phyloP scores from a whole-genome alignment of 2,888 invertebrate genomes.

The Phortica okadai region DNA sequence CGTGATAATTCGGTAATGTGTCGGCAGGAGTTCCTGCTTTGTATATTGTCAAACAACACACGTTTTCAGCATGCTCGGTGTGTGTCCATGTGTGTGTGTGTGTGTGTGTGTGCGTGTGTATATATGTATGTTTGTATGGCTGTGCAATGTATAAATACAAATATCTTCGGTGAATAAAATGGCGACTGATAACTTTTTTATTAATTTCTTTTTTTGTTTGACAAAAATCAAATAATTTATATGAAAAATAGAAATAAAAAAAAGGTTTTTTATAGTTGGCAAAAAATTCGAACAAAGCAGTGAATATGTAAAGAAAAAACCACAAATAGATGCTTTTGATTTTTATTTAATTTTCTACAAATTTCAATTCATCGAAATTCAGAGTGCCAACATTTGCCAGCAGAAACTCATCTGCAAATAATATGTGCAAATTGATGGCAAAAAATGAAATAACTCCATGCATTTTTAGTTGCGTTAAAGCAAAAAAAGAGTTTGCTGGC shows the following conservation, averaged over 20 bases:
- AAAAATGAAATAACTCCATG: not conserved
- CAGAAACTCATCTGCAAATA: not conserved
- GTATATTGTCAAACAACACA: not conserved
- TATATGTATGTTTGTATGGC: not conserved
- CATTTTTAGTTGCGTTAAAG: too few species aligned
- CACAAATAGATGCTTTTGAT: not conserved
- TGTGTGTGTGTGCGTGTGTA: not conserved
- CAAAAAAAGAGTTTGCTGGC: too few species aligned
- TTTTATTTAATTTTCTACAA: not conserved
- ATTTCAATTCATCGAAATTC: not conserved
- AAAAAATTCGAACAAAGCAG: too few species aligned
- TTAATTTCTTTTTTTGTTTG: too few species aligned
- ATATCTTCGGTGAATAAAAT: too few species aligned
- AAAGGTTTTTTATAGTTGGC: too few species aligned
- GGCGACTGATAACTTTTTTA: too few species aligned
- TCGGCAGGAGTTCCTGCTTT: slow-evolving; percentile 2
- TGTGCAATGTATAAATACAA: too few species aligned
- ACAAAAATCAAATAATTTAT: too few species aligned
- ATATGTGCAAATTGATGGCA: not conserved
- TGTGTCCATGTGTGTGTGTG: not conserved
- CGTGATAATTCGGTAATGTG: slow-evolving; percentile 37
- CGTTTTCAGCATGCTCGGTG: not conserved
- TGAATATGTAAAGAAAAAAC: not conserved
- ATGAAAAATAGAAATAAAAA: too few species aligned
- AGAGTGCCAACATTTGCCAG: not conserved